Evolutionary conservation across 2,797 vertebrate species (phyloP).

Genomic region (Phataginus tetradactyla): DNA sequence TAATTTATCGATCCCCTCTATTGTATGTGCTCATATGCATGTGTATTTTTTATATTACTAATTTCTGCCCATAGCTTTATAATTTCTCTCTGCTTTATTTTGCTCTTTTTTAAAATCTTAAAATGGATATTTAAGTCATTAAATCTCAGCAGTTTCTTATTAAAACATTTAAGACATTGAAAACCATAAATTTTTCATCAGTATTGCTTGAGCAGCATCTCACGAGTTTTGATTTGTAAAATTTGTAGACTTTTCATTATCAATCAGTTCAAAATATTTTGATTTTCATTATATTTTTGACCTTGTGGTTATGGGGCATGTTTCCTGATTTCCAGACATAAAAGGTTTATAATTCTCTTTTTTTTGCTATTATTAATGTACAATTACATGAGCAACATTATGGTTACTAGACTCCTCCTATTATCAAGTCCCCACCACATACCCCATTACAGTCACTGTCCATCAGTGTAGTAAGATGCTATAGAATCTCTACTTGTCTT

Average conservation of each 20-base stretch:
- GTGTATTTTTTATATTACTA: neutral
- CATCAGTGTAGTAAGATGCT: no score
- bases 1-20: neutral
- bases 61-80: neutral
- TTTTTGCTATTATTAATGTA: no score
- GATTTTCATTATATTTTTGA: neutral
- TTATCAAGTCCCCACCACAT: no score
- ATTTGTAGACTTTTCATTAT: slow-evolving; percentile 5
- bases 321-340: slow-evolving; percentile 16
- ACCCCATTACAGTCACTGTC: no score
- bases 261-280: slow-evolving; percentile 5
- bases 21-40: neutral
- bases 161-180: neutral
- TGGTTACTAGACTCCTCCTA: no score
- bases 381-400: no score
- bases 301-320: neutral
- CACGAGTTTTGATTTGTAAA: neutral
- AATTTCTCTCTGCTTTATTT: slow-evolving; percentile 35
- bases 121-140: neutral
- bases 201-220: neutral
- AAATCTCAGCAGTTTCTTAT: neutral
- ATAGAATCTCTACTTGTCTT: no score
- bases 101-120: neutral
- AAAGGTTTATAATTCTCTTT: neutral
- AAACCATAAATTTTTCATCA: neutral